A percentile compares a stretch with the other conserved stretches of the same genome.
Conservation (phyloP, 2,797 vertebrate genomes). For the Eupleurogrammus muticus region DNA sequence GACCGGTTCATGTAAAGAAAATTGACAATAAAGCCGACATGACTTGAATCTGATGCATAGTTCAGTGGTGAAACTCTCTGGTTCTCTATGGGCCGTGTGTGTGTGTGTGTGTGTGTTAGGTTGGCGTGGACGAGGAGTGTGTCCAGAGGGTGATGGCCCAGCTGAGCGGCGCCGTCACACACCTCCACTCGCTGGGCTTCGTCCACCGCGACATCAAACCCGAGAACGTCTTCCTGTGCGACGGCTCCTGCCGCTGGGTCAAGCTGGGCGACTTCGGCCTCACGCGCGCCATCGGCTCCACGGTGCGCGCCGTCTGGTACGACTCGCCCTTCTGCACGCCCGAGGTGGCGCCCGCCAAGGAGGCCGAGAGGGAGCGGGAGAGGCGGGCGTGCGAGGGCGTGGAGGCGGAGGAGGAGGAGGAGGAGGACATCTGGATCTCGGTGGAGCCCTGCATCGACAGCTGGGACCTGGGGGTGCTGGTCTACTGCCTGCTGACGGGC, state of each 20-base stretch:
- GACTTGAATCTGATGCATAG: too few species aligned
- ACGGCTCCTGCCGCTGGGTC: constrained; percentile 85
- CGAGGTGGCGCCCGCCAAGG: constrained; percentile 76
- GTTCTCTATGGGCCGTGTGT: too few species aligned
- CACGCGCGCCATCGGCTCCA: constrained; percentile 76
- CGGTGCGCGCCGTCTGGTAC: constrained; percentile 82
- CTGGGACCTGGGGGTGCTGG: constrained; percentile 93
- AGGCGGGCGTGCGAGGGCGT: constrained; percentile 34
- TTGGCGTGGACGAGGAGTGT: constrained; percentile 84
- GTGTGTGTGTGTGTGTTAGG: constrained; percentile 78
- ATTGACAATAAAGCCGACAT: too few species aligned
- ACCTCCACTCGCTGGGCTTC: constrained; percentile 92
- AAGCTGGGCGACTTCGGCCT: constrained; percentile 96
- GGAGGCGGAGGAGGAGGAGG: constrained; percentile 61
- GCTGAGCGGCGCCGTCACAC: constrained; percentile 91
- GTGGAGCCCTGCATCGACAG: constrained; percentile 91
- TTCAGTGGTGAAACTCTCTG: too few species aligned
- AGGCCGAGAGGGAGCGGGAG: constrained; percentile 59
- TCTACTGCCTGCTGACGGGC: constrained; percentile 93
- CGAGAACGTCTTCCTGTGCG: constrained; percentile 94
- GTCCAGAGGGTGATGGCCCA: constrained; percentile 91
- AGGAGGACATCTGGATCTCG: constrained; percentile 83
- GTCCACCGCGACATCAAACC: constrained; percentile 98
- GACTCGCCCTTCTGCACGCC: constrained; percentile 90
- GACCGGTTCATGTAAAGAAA: too few species aligned